Base-by-base conservation (phyloP, 2,113 vertebrate genomes). In the Oreamnos americanus region DNA sequence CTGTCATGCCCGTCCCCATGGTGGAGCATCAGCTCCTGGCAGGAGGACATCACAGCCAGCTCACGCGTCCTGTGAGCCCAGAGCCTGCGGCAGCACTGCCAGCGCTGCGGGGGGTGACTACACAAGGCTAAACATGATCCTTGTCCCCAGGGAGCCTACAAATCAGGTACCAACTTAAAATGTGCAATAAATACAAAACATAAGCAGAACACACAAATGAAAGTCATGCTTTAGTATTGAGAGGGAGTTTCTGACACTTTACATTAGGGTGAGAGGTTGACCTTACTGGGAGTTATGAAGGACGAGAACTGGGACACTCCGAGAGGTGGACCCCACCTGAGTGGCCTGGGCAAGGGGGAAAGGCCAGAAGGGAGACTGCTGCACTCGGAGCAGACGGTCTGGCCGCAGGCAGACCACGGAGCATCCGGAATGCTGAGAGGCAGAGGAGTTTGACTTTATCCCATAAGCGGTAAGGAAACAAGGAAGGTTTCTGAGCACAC, bases 181-280 rank as follows among this genome's bases (percentile, higher is more conserved):
- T 12, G 49, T 15, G n/a, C 39, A 30, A 49, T 15, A 25, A 36
- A 67, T 21, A 43, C 13, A 36, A 14, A 43, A 6, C 11, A 25
- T 17, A 23, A 36, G 30, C 47, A 90, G 57, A 36, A 1, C 4
- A 5, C 1, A 1, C 19, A n/a, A 57, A 57, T 43, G 3, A 17
- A 19, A 5, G 0, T 0, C 15, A 60, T 0, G 14, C n/a, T 14
- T 39, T 5, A 19, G 39, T 0, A 5, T 2, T 1, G 15, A 51
- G 2, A 17, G 30, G 67, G 16, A 17, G n/a, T 21, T 74, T 39
- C 3, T 0, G 0, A 10, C 30, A 25, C 30, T 43, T 12, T 17
- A 12, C 53, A 5, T 21, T 3, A n/a, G 28, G 45, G 33, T 1
- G 9, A 45, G 10, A 39, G 13, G 30, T 3, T 11, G 23, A 5